Percentiles rank a stretch among this genome's conserved stretches.
Conservation (phyloP, 2,888 invertebrate species). For the Mayetiola destructor region DNA sequence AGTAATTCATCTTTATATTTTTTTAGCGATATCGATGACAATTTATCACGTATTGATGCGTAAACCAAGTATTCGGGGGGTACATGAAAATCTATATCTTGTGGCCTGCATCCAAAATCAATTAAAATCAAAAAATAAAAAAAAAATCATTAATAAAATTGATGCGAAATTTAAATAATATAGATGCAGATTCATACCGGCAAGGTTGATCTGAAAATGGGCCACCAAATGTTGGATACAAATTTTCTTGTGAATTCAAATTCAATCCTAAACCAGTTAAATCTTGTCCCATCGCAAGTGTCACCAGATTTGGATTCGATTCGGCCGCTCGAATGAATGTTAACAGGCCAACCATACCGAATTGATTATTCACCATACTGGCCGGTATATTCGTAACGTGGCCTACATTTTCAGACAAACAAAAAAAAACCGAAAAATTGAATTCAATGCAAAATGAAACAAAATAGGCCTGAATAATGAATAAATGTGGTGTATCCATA, state of each 20-base stretch:
- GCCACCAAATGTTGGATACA: conserved; percentile 96
- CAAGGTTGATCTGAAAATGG: conserved; percentile 98
- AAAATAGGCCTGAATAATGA: not conserved
- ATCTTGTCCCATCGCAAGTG: conserved; percentile 93
- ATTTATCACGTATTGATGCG: conserved; percentile 85
- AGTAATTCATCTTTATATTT: conserved; percentile 97
- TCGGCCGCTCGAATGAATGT: conserved; percentile 97
- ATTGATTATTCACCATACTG: conserved; percentile 98
- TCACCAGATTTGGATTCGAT: conserved; percentile 90
- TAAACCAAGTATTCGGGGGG: conserved; percentile 98
- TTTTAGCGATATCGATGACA: conserved; percentile 88
- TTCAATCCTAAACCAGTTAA: conserved; percentile 95
- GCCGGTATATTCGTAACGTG: conserved; percentile 97
- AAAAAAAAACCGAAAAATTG: not conserved
- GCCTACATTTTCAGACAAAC: conserved; percentile 40
- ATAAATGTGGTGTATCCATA: conserved; percentile 26
- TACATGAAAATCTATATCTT: conserved; percentile 97
- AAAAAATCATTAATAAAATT: not conserved
- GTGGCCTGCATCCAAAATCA: conserved; percentile 49
- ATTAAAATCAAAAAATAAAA: not conserved
- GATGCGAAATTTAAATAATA: not conserved
- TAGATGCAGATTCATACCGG: conserved; percentile 34
- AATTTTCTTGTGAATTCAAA: conserved; percentile 93
- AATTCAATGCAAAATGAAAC: not conserved
- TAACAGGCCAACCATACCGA: conserved; percentile 95